A percentile compares a stretch with the other conserved stretches of the same genome.
Evolutionary conservation across 2,113 vertebrate genomes (phyloP).

Genomic region (Oreochromis tanganicae): DNA sequence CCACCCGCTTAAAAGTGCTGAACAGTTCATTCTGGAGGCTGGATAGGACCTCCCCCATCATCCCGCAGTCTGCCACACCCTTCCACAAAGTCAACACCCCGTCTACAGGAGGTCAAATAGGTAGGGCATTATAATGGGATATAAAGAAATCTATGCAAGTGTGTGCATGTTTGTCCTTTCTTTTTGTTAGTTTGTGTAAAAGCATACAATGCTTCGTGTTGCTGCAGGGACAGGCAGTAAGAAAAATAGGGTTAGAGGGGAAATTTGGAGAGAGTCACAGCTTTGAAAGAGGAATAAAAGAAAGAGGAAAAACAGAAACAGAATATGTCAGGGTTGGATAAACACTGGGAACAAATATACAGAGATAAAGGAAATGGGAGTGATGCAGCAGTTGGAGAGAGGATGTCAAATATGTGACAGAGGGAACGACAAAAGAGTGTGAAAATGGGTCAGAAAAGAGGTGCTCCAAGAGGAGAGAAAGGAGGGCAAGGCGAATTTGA

Average conservation of each 20-base stretch:
- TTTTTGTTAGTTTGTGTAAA: not conserved
- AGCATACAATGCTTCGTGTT: not conserved
- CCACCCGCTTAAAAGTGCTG: constrained; percentile 81
- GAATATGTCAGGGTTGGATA: not conserved
- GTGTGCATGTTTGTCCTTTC: not conserved
- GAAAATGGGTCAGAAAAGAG: constrained; percentile 25
- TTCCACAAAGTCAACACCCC: constrained; percentile 88
- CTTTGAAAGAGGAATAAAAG: constrained; percentile 3
- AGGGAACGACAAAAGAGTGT: not conserved
- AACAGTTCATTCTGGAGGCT: constrained; percentile 88
- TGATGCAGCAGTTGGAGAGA: not conserved
- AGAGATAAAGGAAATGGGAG: constrained; percentile 5
- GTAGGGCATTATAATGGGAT: not conserved
- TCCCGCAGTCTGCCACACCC: constrained; percentile 84
- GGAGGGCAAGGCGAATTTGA: constrained; percentile 14
- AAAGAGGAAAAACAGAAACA: not conserved
- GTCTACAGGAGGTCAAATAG: constrained; percentile 61
- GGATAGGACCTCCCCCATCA: constrained; percentile 90
- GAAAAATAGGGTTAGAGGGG: not conserved
- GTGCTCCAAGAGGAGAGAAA: not conserved
- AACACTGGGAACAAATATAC: not conserved
- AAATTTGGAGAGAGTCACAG: not conserved
- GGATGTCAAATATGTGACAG: constrained; percentile 33
- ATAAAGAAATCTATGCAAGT: not conserved
- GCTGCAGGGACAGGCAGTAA: not conserved